phyloP scores from a whole-genome alignment of 2,113 vertebrate genomes.

The Porphyrio hochstetteri region DNA sequence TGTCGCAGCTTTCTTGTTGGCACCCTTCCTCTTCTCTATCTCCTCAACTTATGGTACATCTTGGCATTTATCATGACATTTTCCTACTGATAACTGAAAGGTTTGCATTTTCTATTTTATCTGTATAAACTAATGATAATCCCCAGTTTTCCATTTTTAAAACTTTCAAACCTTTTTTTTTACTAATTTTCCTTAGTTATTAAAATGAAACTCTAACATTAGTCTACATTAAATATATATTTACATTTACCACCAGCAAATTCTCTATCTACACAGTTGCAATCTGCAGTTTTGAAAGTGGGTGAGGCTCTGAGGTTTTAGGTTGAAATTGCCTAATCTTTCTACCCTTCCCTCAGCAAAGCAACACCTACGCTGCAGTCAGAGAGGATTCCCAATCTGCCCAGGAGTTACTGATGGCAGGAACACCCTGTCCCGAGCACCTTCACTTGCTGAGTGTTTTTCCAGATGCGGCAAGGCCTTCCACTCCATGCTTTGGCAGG shows the following conservation, averaged over 20 bases:
- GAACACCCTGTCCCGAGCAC: neutral
- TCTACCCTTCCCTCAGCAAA: neutral
- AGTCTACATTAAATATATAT: neutral
- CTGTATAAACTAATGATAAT: neutral
- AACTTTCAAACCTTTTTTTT: neutral
- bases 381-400: neutral
- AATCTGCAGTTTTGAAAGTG: neutral
- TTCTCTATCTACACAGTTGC: neutral
- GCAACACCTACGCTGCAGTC: fast-evolving
- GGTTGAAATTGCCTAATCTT: fast-evolving
- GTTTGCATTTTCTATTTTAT: neutral
- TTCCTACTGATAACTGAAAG: neutral
- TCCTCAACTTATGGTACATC: neutral
- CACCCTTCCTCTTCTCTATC: neutral
- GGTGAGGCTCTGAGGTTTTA: neutral
- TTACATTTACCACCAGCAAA: fast-evolving
- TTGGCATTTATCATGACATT: neutral
- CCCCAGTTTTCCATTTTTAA: fast-evolving
- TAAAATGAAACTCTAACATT: neutral
- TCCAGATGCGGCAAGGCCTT: neutral
- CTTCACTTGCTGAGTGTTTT: neutral
- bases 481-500: neutral
- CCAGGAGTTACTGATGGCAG: neutral
- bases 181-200: neutral
- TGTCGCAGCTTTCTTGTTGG: neutral